phyloP scores from a whole-genome alignment of 2,797 vertebrate species.

The Gephyroberyx darwinii region DNA sequence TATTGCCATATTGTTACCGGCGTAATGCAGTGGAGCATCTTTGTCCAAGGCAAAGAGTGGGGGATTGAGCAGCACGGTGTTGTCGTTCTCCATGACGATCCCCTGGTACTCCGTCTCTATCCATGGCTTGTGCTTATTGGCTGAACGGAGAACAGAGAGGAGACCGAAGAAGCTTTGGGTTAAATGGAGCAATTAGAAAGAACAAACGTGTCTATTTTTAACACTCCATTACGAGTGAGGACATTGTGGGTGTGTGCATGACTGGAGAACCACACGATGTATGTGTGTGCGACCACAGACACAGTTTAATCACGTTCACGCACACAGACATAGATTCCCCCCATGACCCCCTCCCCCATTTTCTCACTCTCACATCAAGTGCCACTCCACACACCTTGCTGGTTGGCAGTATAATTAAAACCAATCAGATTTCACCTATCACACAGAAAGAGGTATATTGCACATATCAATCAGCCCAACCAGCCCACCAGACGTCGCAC shows the following conservation, averaged over 20 bases:
- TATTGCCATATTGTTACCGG: slow-evolving; percentile 81
- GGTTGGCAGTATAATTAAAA: slow-evolving; percentile 71
- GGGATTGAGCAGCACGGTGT: slow-evolving; percentile 96
- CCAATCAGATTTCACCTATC: slow-evolving; percentile 64
- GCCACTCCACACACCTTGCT: slow-evolving; percentile 52
- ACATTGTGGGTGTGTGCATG: slow-evolving; percentile 41
- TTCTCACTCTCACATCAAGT: slow-evolving; percentile 38
- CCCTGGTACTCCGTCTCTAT: slow-evolving; percentile 99
- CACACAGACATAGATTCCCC: slow-evolving; percentile 25
- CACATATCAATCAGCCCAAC: slow-evolving; percentile 67
- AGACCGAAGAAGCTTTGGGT: slow-evolving; percentile 68
- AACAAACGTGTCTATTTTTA: slow-evolving; percentile 74
- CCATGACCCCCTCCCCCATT: slow-evolving; percentile 15
- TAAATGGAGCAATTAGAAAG: slow-evolving; percentile 76
- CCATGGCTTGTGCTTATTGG: slow-evolving; percentile 99
- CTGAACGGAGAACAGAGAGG: slow-evolving; percentile 76
- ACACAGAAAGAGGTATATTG: slow-evolving; percentile 61
- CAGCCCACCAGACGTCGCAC: slow-evolving; percentile 27
- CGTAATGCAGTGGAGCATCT: slow-evolving; percentile 95
- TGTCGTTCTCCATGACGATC: slow-evolving; percentile 99
- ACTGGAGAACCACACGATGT: slow-evolving; percentile 44
- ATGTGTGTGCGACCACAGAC: slow-evolving; percentile 50
- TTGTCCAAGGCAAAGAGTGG: slow-evolving; percentile 99
- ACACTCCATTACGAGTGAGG: slow-evolving; percentile 59
- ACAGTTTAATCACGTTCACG: slow-evolving; percentile 45